Conservation (phyloP, 2,797 vertebrate genomes). For the Sebastes minor region DNA sequence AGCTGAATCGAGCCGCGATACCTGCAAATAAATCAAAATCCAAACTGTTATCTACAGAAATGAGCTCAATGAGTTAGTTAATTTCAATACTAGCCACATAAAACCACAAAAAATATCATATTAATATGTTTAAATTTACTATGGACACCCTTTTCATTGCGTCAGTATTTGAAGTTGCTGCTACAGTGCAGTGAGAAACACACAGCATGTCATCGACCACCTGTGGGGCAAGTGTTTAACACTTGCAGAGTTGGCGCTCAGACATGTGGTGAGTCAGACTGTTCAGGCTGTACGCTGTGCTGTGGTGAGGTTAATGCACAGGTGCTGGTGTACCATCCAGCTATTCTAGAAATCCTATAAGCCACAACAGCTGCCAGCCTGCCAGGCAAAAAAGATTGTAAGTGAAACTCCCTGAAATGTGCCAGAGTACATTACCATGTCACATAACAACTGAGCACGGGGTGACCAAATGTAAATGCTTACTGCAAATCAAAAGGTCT, state of each 20-base stretch:
- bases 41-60: conserved; percentile 1
- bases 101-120: not conserved
- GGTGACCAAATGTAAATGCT: not conserved
- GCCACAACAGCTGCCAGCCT: conserved; percentile 72
- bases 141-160: not conserved
- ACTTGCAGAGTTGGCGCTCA: conserved; percentile 19
- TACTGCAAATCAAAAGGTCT: not conserved
- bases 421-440: not conserved
- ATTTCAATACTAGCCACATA: not conserved
- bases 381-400: conserved; percentile 27
- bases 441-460: not conserved
- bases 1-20: conserved; percentile 90
- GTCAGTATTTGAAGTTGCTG: not conserved
- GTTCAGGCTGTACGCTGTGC: conserved; percentile 6
- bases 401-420: conserved; percentile 32
- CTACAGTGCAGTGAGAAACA: not conserved
- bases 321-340: conserved; percentile 48
- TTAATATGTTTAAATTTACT: not conserved
- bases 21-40: conserved; percentile 79
- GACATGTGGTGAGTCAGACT: conserved; percentile 40
- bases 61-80: accelerated
- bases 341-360: conserved; percentile 59
- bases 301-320: conserved; percentile 46
- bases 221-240: conserved; percentile 45
- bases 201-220: not conserved